Percentiles rank a stretch among this genome's conserved stretches.
These are phyloP conservation scores for Sandelia bainsii DNA, from an alignment of 2,797 vertebrate species.

Conservation along the genomic window DNA sequence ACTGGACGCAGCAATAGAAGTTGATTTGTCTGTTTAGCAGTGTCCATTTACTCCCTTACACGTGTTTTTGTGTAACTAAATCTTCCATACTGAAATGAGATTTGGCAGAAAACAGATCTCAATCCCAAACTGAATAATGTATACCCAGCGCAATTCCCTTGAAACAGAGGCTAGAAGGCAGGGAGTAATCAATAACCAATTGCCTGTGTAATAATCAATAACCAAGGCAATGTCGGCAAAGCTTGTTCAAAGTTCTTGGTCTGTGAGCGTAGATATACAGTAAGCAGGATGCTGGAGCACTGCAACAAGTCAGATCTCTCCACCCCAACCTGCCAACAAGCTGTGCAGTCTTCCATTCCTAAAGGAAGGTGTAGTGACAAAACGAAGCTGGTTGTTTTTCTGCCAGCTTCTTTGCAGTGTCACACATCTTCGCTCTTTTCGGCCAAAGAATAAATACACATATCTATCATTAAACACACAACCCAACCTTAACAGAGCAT, in stretches of 20 bases:
- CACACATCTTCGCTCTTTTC: conserved; percentile 7
- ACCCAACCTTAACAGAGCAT: background rate
- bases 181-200: conserved; percentile 73
- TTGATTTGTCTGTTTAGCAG: conserved; percentile 47
- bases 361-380: background rate
- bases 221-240: conserved; percentile 39
- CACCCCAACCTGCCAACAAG: conserved; percentile 15
- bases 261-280: conserved; percentile 26
- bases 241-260: conserved; percentile 20
- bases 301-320: conserved; percentile 23
- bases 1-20: conserved; percentile 51
- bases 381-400: conserved; percentile 6
- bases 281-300: conserved; percentile 1
- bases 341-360: background rate
- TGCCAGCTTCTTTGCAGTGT: background rate
- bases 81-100: conserved; percentile 62
- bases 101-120: conserved; percentile 52
- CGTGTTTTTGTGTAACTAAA: conserved; percentile 31
- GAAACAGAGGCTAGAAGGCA: conserved; percentile 39
- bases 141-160: conserved; percentile 35
- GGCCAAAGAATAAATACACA: background rate
- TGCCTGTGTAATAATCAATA: conserved; percentile 70
- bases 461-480: conserved; percentile 10
- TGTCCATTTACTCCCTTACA: conserved; percentile 39
- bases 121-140: conserved; percentile 43